A percentile compares a stretch with the other conserved stretches of the same genome.
Evolutionary conservation across 2,113 vertebrate genomes (phyloP).

Genomic region (Chunga burmeisteri): DNA sequence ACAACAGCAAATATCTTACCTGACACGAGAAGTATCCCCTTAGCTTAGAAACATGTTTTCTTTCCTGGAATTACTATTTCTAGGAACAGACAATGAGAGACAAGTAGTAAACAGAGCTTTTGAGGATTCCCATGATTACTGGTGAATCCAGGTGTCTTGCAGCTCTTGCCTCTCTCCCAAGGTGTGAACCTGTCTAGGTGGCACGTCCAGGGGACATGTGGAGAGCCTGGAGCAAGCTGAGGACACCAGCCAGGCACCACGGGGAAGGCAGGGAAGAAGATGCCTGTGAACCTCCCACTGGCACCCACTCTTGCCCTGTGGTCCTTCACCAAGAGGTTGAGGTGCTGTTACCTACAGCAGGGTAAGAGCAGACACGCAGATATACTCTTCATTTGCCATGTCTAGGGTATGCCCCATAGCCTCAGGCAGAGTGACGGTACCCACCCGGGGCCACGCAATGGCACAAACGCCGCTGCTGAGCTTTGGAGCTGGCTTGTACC

Average conservation of each 20-base stretch:
- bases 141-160: neutral
- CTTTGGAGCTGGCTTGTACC: neutral
- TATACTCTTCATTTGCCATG: neutral
- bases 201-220: rapidly evolving
- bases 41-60: neutral
- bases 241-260: neutral
- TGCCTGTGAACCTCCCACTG: rapidly evolving
- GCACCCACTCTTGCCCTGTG: neutral
- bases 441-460: neutral
- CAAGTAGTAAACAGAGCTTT: neutral
- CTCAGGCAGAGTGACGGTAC: neutral
- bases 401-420: rapidly evolving
- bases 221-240: neutral
- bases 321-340: neutral
- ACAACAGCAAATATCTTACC: neutral
- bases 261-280: neutral
- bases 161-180: neutral
- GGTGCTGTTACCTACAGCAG: rapidly evolving
- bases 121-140: neutral
- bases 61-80: neutral
- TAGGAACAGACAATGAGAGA: neutral
- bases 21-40: neutral
- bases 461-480: neutral
- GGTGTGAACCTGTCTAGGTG: neutral
- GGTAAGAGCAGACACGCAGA: neutral